Evolutionary conservation across 1,140 invertebrate species (phyloP).

Genomic region (Subanguina moxae): DNA sequence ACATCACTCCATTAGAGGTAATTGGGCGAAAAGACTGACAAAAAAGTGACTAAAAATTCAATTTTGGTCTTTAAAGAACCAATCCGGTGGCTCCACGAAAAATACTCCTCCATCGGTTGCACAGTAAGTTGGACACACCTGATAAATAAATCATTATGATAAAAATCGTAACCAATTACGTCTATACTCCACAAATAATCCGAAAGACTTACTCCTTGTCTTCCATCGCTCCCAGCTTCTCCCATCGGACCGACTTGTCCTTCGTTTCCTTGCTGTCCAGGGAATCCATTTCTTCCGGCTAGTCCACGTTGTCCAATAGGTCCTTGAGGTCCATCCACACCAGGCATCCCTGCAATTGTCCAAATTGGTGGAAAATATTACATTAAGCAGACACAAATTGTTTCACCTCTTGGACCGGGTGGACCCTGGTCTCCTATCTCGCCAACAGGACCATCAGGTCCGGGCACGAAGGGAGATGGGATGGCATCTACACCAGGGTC

Average conservation of each 20-base stretch:
- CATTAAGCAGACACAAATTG: background rate
- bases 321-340: constrained; percentile 43
- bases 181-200: too few relatives aligned
- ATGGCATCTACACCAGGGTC: constrained; percentile 33
- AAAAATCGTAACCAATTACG: background rate
- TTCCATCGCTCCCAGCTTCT: constrained; percentile 46
- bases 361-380: background rate
- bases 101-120: constrained; percentile 50
- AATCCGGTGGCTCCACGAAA: constrained; percentile 49
- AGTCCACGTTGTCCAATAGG: constrained; percentile 26
- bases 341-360: constrained; percentile 27
- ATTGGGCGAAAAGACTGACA: background rate
- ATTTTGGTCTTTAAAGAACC: constrained; percentile 49
- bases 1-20: background rate
- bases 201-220: constrained; percentile 45
- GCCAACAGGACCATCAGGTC: constrained; percentile 23
- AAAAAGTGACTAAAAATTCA: background rate
- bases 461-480: constrained; percentile 32
- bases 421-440: constrained; percentile 28
- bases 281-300: constrained; percentile 23
- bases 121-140: constrained; percentile 55
- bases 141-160: constrained; percentile 1
- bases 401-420: constrained; percentile 33
- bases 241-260: constrained; percentile 36
- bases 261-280: constrained; percentile 30